These are phyloP conservation scores for Pseudopleuronectes americanus DNA, from an alignment of 2,797 vertebrate genomes.

Conservation along the genomic window DNA sequence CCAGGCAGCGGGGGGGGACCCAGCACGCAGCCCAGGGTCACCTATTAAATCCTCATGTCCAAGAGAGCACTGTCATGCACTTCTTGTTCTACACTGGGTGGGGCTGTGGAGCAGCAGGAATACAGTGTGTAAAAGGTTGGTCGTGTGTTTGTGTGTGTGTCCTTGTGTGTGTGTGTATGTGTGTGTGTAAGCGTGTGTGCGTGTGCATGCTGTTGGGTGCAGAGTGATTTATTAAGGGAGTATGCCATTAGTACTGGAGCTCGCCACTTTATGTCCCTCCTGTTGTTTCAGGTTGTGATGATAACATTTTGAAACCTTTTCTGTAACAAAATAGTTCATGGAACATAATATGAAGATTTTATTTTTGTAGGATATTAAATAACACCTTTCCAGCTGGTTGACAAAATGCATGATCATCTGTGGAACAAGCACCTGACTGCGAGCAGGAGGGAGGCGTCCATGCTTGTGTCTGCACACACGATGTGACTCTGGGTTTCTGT, in stretches of 20 bases:
- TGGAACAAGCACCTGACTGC: too few relatives aligned
- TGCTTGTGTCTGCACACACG: background rate
- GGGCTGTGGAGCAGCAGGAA: conserved; percentile 64
- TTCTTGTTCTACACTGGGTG: conserved; percentile 76
- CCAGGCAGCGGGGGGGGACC: conserved; percentile 74
- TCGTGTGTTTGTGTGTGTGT: conserved; percentile 56
- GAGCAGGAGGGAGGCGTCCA: background rate
- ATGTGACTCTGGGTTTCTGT: conserved; percentile 11
- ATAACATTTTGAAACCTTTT: conserved; percentile 31
- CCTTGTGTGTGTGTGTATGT: conserved; percentile 8
- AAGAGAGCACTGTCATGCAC: conserved; percentile 78
- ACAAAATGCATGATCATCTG: background rate
- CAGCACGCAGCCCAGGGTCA: conserved; percentile 84
- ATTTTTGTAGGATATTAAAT: background rate
- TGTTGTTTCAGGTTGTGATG: conserved; percentile 44
- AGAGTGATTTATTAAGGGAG: conserved; percentile 60
- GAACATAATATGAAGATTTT: conserved; percentile 5
- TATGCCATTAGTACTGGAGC: conserved; percentile 33
- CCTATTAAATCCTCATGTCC: conserved; percentile 84
- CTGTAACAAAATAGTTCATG: background rate
- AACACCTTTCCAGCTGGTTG: background rate
- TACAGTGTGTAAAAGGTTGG: conserved; percentile 41
- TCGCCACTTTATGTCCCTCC: conserved; percentile 38
- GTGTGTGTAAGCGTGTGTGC: conserved; percentile 40
- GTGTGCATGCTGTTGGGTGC: conserved; percentile 41